Percentiles rank a stretch among this genome's conserved stretches.
Conservation (phyloP, 2,888 invertebrate species). For the Geophilus truncorum region DNA sequence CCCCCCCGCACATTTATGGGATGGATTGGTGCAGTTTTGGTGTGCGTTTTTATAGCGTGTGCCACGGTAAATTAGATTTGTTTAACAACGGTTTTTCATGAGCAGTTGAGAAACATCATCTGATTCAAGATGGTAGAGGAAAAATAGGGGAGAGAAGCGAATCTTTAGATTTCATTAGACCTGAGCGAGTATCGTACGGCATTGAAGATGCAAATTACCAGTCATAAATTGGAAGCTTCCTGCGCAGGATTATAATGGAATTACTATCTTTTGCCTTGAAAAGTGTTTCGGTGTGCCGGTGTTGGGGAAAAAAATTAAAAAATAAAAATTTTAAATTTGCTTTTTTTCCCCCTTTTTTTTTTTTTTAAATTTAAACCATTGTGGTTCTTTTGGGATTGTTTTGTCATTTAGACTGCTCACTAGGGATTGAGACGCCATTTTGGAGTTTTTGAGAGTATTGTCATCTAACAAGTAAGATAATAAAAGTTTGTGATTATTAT, state of each 20-base stretch:
- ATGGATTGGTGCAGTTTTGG: not conserved
- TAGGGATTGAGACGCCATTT: no score
- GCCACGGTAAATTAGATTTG: slow-evolving; percentile 2
- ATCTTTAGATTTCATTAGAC: slow-evolving; percentile 4
- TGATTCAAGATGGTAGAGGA: not conserved
- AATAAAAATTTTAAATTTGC: no score
- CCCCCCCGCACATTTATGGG: no score
- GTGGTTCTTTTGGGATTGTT: no score
- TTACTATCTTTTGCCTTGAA: not conserved
- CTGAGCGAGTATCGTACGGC: not conserved
- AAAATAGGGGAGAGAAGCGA: not conserved
- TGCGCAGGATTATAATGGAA: not conserved
- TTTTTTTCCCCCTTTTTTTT: no score
- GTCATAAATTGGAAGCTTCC: slow-evolving; percentile 10
- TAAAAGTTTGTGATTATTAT: not conserved
- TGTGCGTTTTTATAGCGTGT: not conserved
- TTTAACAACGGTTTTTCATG: not conserved
- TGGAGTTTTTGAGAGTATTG: no score
- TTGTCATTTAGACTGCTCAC: no score
- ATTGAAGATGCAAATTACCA: slow-evolving; percentile 10
- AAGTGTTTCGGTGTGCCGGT: no score
- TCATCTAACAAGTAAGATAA: not conserved
- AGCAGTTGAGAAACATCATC: slow-evolving; percentile 10
- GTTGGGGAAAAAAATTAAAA: no score
- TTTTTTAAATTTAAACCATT: no score